Base-by-base conservation (phyloP, 2,797 vertebrate species). In the Rhinogobio ventralis region DNA sequence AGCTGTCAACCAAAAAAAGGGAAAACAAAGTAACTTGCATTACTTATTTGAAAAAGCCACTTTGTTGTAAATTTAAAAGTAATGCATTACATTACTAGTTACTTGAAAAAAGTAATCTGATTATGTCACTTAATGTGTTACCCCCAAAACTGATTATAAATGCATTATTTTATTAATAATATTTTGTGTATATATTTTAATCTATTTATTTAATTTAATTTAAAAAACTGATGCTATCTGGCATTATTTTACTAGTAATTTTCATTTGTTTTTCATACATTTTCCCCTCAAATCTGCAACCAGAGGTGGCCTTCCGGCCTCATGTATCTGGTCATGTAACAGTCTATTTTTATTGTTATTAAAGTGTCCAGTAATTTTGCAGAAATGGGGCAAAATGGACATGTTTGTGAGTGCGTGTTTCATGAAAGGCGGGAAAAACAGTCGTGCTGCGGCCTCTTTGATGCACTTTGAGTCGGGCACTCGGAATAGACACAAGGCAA, bases 381-480 rank as follows among this genome's bases (percentile, higher is more conserved):
- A 15, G 19, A 81, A 55, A 55, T 14, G 55, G 81, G 86, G 86
- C 75, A 86, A 85, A 74, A 46, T 55, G 85, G 85, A 91, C 89
- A 87, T 92, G 91, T 91, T 72, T 80, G 78, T 74, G 64, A 19
- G 49, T 74, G 73, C 49, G 36, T 82, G 53, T 75, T 45, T 74
- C 64, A 92, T 89, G 91, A 91, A 91, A 92, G 86, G 86, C 89
- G 90, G 91, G 90, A 91, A 92, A 92, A 90, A 90, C 90, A 90
- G 93, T 92, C 90, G 91, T 89, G 92, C 90, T 91, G 94, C 88
- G 93, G 94, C 85, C 88, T 91, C 90, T 95, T 93, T 94, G 92
- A 95, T 90, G 91, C 91, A 88, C 81, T 57, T 81, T 74, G 77
- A 84, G 87, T 87, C 87, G 82, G 28, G 85, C 71, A 88, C 93